Conservation (phyloP, 2,888 invertebrate species). For the Pasiphila rectangulata region DNA sequence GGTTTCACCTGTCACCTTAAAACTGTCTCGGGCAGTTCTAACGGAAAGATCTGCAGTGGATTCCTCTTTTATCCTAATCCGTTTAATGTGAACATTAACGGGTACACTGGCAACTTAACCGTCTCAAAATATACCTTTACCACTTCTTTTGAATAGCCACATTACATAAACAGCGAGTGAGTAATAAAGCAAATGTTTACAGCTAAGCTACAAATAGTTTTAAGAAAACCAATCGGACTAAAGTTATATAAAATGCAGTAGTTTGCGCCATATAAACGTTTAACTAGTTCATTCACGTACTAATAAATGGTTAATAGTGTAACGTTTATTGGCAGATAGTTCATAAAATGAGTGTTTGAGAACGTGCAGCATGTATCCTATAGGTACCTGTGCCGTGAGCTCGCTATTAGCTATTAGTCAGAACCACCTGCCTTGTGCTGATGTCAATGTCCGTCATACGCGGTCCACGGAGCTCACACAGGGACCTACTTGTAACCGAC, state of each 20-base stretch:
- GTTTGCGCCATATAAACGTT: slow-evolving; percentile 11
- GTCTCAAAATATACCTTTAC: background rate
- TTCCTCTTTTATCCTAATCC: slow-evolving; percentile 17
- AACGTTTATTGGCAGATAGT: slow-evolving; percentile 17
- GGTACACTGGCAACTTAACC: background rate
- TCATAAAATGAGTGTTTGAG: slow-evolving; percentile 24
- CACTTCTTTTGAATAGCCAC: background rate
- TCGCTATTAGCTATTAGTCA: slow-evolving; percentile 52
- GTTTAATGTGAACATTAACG: slow-evolving; percentile 7
- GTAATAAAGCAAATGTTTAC: slow-evolving; percentile 15
- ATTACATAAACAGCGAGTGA: background rate
- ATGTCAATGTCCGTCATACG: slow-evolving; percentile 78
- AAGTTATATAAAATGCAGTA: slow-evolving; percentile 18
- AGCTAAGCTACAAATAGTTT: slow-evolving; percentile 13
- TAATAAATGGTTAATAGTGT: slow-evolving; percentile 18
- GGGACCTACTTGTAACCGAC: slow-evolving; percentile 6
- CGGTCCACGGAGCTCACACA: slow-evolving; percentile 18
- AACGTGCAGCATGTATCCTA: slow-evolving; percentile 33
- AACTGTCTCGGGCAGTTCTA: slow-evolving; percentile 19
- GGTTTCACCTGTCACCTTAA: slow-evolving; percentile 19
- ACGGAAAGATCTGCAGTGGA: slow-evolving; percentile 12
- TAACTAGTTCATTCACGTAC: slow-evolving; percentile 22
- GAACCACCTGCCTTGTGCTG: slow-evolving; percentile 60
- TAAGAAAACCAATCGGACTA: slow-evolving; percentile 10
- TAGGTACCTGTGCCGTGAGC: slow-evolving; percentile 34